These are phyloP conservation scores for Menura novaehollandiae DNA, from an alignment of 2,113 vertebrate species.

Conservation along the genomic window DNA sequence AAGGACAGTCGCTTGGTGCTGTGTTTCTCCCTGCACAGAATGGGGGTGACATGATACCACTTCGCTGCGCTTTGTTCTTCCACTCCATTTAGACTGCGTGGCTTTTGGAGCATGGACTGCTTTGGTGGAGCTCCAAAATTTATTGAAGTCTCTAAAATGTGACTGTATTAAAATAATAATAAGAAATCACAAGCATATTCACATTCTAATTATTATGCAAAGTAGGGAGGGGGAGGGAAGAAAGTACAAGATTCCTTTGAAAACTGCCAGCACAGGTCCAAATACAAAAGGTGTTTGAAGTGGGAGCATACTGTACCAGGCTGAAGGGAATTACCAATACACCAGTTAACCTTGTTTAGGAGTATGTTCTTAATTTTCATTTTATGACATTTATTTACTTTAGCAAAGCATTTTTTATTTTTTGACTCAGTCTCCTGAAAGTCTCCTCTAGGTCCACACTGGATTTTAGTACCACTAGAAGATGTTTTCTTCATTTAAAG, in stretches of 20 bases:
- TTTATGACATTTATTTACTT: neutral
- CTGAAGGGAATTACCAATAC: neutral
- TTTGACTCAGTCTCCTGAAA: neutral
- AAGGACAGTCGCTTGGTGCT: neutral
- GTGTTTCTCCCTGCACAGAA: neutral
- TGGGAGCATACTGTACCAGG: neutral
- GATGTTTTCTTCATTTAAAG: neutral
- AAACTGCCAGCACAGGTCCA: slow-evolving; percentile 20
- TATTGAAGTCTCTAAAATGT: neutral
- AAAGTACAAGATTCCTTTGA: neutral
- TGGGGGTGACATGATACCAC: neutral
- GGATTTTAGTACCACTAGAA: neutral
- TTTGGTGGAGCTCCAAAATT: neutral
- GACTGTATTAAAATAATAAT: neutral
- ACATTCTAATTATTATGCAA: slow-evolving; percentile 32
- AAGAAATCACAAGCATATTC: slow-evolving; percentile 24
- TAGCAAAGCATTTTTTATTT: neutral
- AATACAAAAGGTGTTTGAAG: slow-evolving; percentile 40
- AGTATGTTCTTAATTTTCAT: neutral
- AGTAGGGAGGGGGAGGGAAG: neutral
- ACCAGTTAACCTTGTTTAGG: neutral
- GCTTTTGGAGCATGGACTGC: neutral
- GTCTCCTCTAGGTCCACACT: neutral
- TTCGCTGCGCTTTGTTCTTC: neutral
- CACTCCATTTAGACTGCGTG: neutral